Percentiles rank a stretch among this genome's conserved stretches.
These are phyloP conservation scores for Eurystomus glaucurus DNA, from an alignment of 2,797 vertebrate genomes.

Conservation along the genomic window DNA sequence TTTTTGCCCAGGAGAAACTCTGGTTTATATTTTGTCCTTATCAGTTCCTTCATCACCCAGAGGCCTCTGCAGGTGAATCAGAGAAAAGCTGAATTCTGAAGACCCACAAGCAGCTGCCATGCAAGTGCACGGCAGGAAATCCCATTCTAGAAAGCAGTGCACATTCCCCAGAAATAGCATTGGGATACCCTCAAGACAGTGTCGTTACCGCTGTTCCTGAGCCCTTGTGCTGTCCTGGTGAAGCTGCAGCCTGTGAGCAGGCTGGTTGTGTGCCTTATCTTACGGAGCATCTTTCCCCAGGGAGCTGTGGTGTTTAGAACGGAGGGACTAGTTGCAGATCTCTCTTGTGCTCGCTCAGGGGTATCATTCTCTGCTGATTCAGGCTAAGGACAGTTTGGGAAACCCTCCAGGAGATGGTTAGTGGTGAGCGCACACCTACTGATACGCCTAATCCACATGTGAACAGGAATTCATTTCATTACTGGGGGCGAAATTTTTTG, in stretches of 20 bases:
- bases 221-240: not conserved
- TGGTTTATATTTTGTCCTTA: not conserved
- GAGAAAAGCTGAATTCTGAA: not conserved
- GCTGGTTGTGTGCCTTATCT: not conserved
- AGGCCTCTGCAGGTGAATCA: not conserved
- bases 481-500: not conserved
- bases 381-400: not conserved
- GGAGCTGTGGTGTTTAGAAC: not conserved
- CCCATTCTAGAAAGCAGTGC: not conserved
- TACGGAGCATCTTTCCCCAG: not conserved
- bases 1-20: not conserved
- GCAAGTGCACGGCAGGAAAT: not conserved
- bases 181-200: rapidly evolving
- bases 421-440: not conserved
- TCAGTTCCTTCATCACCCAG: not conserved
- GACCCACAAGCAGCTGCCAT: not conserved
- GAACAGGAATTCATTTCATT: not conserved
- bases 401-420: not conserved
- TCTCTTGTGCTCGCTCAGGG: not conserved
- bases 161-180: not conserved
- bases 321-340: not conserved
- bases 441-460: not conserved
- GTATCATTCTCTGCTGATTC: not conserved
- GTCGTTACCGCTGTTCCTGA: not conserved
- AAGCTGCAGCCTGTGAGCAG: not conserved